Evolutionary conservation across 1,140 invertebrate genomes (phyloP), one percentile per base, ranked within the genome.

Genomic region (Neodiprion lecontei): DNA sequence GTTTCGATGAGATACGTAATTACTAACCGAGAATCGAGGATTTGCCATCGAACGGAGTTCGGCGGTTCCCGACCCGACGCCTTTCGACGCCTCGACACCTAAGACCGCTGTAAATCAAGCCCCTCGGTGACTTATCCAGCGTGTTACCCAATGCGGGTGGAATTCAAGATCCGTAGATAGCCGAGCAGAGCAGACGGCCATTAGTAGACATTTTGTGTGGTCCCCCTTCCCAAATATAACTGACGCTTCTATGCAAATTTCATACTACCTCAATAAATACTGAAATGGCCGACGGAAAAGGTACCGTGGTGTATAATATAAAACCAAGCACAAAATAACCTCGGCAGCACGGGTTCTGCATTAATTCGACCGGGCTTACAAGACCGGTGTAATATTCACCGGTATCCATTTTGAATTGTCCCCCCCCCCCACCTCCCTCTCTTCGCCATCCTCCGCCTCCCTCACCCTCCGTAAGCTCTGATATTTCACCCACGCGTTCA

Each of bases 191-290:
- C 79, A 77, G 75, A 80, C 79, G 81, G 79, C 86, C 85, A 88
- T 88, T 88, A 88, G 85, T 85, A 85, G 81, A 83, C 85, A 87
- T 87, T 87, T 88, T 88, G 86, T 88, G 86, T 88, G 86, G 86
- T 88, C 87, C 82, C 76, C 28, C 28, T 5, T 40, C 71, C 74
- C 69, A 74, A 77, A 69, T 80, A 80, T 78, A 83, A 80, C 79
- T 82, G 79, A 83, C 80, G 82, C 81, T 85, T 77, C 80, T 87
- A 87, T 87, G 86, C 85, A 87, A 87, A 87, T 88, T 86, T 80
- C 74, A 74, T 74, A 83, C 83, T 82, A 83, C 83, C 83, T 81
- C 83, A 86, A 88, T 88, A 88, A 87, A 88, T 87, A 88, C 79
- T 79, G 14, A 69, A 69, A 47, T 47, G 21, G 68, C 68, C 68